Conservation (phyloP, 2,113 vertebrate species). For the Perca flavescens region DNA sequence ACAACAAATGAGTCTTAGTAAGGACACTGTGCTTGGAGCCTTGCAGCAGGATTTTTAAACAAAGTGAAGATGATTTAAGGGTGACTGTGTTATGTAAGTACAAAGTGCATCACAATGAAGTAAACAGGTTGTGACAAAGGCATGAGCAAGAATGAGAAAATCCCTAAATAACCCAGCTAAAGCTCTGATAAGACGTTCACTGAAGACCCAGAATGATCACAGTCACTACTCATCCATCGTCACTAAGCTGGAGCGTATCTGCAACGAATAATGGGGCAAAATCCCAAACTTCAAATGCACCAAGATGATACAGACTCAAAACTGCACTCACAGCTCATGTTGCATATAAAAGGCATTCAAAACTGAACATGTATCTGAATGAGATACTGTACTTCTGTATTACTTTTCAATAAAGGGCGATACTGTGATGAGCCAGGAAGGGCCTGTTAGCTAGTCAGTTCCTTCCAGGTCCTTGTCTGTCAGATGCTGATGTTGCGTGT, state of each 20-base stretch:
- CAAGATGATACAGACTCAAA: neutral
- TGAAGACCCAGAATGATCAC: neutral
- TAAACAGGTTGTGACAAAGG: conserved; percentile 56
- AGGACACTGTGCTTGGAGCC: conserved; percentile 20
- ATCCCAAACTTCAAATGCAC: conserved; percentile 4
- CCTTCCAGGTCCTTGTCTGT: neutral
- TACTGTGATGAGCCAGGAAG: neutral
- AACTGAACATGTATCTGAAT: neutral
- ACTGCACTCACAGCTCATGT: neutral
- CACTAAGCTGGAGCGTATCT: conserved; percentile 1
- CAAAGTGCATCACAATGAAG: conserved; percentile 41
- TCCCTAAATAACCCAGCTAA: conserved; percentile 29
- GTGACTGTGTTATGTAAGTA: conserved; percentile 29
- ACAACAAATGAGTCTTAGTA: conserved; percentile 1
- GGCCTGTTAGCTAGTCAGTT: neutral
- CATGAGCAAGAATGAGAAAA: conserved; percentile 36
- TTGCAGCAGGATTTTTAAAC: conserved; percentile 31
- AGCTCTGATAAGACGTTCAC: conserved; percentile 3
- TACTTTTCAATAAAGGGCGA: neutral
- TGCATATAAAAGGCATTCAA: neutral
- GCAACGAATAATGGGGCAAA: neutral
- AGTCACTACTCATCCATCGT: conserved; percentile 2
- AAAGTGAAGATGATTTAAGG: conserved; percentile 39
- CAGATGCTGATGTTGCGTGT: neutral
- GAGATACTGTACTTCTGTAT: neutral